Conservation (phyloP, 2,888 invertebrate genomes). For the Cryptus viduatorius region DNA sequence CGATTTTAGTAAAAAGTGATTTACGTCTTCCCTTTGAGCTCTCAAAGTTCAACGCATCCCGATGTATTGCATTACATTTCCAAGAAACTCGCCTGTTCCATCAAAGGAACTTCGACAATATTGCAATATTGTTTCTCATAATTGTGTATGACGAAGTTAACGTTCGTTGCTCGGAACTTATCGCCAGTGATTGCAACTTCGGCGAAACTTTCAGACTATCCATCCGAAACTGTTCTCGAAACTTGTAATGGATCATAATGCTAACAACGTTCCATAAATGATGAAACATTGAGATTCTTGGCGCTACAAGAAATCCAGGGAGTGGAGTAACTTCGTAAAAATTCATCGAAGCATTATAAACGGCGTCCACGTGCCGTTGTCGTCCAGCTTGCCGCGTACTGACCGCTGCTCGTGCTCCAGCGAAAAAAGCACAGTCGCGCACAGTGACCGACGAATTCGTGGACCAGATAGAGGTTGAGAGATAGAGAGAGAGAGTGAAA, state of each 20-base stretch:
- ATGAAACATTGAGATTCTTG: constrained; percentile 9
- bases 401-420: background rate
- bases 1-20: background rate
- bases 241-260: constrained; percentile 22
- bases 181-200: background rate
- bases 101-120: background rate
- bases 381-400: constrained; percentile 4
- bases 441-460: background rate
- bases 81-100: background rate
- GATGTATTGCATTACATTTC: background rate
- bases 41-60: background rate
- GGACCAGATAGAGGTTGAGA: background rate
- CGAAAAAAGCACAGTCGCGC: background rate
- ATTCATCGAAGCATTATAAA: constrained; percentile 14
- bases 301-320: background rate
- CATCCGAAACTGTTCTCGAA: background rate
- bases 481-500: background rate
- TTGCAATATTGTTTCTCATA: background rate
- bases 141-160: background rate
- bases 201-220: background rate
- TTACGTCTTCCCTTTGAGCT: background rate
- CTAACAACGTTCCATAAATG: constrained; percentile 12
- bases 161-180: background rate
- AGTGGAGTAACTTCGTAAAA: background rate
- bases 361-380: constrained; percentile 22